Evolutionary conservation across 1,140 invertebrate species (phyloP).

Genomic region (Hetaerina americana): DNA sequence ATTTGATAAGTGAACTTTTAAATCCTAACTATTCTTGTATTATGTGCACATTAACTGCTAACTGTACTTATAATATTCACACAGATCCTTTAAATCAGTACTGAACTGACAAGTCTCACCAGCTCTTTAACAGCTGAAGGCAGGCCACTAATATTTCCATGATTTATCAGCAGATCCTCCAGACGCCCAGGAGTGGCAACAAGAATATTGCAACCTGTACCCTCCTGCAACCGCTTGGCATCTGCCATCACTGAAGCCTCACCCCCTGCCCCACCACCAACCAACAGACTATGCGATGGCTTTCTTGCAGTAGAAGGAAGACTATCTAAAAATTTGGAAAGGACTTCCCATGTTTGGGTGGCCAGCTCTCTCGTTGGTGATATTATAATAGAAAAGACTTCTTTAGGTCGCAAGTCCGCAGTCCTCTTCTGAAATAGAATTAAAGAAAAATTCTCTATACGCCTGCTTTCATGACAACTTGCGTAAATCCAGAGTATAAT

Average conservation of each 20-base stretch:
- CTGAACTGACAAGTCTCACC: conserved; percentile 35
- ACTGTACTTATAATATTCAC: too few relatives aligned
- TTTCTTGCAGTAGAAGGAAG: conserved; percentile 35
- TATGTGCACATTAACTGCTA: too few relatives aligned
- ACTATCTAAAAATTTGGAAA: conserved; percentile 43
- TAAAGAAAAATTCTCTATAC: conserved; percentile 24
- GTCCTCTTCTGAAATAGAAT: conserved; percentile 23
- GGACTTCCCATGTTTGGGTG: conserved; percentile 70
- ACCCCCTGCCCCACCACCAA: conserved; percentile 53
- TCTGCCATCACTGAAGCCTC: background rate
- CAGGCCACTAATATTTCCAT: conserved; percentile 48
- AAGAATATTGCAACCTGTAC: conserved; percentile 68
- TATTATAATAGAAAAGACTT: conserved; percentile 78
- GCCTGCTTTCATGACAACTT: conserved; percentile 21
- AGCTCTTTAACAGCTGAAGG: conserved; percentile 53
- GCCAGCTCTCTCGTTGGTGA: conserved; percentile 91
- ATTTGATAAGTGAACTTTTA: too few relatives aligned
- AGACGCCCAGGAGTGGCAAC: conserved; percentile 85
- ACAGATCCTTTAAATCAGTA: conserved; percentile 2
- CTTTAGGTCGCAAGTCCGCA: conserved; percentile 54
- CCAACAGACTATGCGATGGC: conserved; percentile 38
- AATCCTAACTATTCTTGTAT: too few relatives aligned
- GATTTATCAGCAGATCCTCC: conserved; percentile 65
- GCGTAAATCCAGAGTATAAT: background rate
- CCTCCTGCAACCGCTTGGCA: background rate